Base-by-base conservation (phyloP, 2,797 vertebrate genomes). In the Phrynocephalus guinanensis region DNA sequence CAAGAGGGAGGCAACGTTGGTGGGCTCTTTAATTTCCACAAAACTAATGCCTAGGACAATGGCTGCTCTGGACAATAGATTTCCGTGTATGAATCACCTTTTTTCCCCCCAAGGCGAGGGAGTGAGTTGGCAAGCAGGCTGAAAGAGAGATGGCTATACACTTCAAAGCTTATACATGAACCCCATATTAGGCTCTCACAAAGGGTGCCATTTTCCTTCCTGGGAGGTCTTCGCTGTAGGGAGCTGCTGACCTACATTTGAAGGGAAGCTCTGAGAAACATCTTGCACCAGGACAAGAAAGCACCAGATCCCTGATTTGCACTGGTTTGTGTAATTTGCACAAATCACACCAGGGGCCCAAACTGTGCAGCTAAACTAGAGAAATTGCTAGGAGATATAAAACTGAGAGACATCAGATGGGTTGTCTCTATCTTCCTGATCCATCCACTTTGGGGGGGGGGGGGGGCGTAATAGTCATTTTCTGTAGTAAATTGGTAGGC, bases 1-100 rank as follows among this genome's bases (percentile, higher is more conserved):
- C 60, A 60, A 85, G 82, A 33, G 72, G n/a, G 90, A 79, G 86
- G 90, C 18, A 92, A 79, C 28, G 16, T 38, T 79, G 52, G 9
- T 1, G 56, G 90, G 91, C 80, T 89, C 73, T 88, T 92, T 89
- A 26, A 78, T 85, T 88, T 85, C 67, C 72, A 52, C 89, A 90
- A 86, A 0, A 22, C 50, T 91, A 90, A 93, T 91, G 91, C 77
- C 79, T 0, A 92, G 91, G 87, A 92, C 91, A 87, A 91, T 91
- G 86, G 77, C 82, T 93, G 87, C 84, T 91, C 91, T 87, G 89
- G 88, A 90, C 93, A 92, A 71, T 92, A 92, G 79, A 70, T 89
- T 92, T 93, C 93, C 91, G 89, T 89, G 91, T 93, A 90, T 84
- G 89, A 91, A 93, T 87, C 60, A 85, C 85, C 93, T 90, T 87